phyloP scores from a whole-genome alignment of 2,888 invertebrate species.

The Nemotelus nigrinus region DNA sequence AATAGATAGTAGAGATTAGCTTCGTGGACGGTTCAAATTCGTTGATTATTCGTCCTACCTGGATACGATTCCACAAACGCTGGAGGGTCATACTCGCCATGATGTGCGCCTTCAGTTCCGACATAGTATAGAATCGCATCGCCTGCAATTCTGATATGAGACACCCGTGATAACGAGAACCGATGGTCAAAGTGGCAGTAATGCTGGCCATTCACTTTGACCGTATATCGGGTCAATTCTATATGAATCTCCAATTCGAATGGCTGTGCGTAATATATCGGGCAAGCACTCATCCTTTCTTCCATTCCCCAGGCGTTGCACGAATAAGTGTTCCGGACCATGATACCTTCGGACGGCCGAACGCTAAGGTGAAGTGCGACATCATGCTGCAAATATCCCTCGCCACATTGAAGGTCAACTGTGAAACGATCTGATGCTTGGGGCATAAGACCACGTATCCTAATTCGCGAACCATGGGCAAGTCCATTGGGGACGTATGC shows the following conservation, averaged over 20 bases:
- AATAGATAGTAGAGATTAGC: neutral
- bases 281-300: conserved; percentile 68
- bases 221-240: conserved; percentile 67
- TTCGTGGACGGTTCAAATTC: too few species aligned
- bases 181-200: conserved; percentile 82
- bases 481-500: conserved; percentile 10
- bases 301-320: conserved; percentile 67
- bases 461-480: conserved; percentile 12
- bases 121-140: conserved; percentile 66
- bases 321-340: conserved; percentile 67
- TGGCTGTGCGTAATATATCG: conserved; percentile 72
- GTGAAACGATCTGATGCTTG: conserved; percentile 25
- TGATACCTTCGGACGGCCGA: conserved; percentile 67
- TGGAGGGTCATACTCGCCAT: conserved; percentile 21
- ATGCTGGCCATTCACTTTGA: conserved; percentile 85
- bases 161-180: conserved; percentile 72
- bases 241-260: conserved; percentile 79
- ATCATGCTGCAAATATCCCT: conserved; percentile 63
- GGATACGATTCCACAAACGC: neutral
- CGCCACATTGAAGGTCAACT: conserved; percentile 22
- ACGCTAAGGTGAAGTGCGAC: conserved; percentile 77
- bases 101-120: conserved; percentile 24
- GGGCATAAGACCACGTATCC: conserved; percentile 30
- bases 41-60: too few species aligned
- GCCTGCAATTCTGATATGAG: conserved; percentile 78